phyloP scores from a whole-genome alignment of 2,113 vertebrate genomes.

The Anseranas semipalmata region DNA sequence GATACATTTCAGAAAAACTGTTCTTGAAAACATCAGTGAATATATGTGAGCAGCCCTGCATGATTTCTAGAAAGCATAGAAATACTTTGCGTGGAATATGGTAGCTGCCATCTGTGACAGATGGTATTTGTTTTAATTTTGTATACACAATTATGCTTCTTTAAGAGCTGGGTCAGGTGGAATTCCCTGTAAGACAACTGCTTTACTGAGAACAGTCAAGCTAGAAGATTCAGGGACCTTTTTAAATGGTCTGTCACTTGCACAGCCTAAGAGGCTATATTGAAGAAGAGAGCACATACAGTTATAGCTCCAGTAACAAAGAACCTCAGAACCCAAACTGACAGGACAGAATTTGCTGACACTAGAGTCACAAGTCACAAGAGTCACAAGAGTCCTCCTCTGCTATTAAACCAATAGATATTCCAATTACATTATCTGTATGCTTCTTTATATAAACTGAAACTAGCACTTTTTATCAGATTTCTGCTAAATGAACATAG shows the following conservation, averaged over 20 bases:
- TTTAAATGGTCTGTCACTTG: not conserved
- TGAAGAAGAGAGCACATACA: not conserved
- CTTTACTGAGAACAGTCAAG: not conserved
- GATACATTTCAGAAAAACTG: not conserved
- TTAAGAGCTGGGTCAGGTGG: not conserved
- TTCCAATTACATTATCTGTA: not conserved
- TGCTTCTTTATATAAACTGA: not conserved
- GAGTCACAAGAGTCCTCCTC: not conserved
- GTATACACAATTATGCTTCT: not conserved
- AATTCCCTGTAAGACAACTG: not conserved
- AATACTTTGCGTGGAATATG: not conserved
- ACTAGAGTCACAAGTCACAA: no score
- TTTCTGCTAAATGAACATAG: not conserved
- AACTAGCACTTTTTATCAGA: not conserved
- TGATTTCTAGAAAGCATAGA: not conserved
- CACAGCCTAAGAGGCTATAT: not conserved
- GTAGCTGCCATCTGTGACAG: not conserved
- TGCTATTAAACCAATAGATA: not conserved
- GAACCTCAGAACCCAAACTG: not conserved
- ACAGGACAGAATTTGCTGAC: not conserved
- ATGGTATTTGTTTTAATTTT: not conserved
- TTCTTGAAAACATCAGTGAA: not conserved
- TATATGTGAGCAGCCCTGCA: not conserved
- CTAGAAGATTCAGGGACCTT: not conserved
- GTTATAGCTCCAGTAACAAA: not conserved